Evolutionary conservation across 2,113 vertebrate species (phyloP).

Genomic region (Tympanuchus pallidicinctus): DNA sequence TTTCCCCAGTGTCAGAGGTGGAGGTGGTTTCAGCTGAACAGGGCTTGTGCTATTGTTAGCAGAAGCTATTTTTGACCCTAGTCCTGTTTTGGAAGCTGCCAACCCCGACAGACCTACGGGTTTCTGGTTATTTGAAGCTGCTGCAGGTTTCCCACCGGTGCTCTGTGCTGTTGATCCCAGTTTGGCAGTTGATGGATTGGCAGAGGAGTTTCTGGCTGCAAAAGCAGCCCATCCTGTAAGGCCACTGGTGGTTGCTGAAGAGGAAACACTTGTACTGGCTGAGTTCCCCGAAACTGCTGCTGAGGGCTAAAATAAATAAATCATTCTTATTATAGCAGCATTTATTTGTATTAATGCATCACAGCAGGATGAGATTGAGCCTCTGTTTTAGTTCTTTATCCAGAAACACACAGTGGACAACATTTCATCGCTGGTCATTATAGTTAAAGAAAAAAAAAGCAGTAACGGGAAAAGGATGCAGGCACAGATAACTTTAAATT

Average conservation of each 20-base stretch:
- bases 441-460: neutral
- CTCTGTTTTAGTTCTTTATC: neutral
- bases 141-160: slow-evolving; percentile 80
- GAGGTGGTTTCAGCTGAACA: slow-evolving; percentile 85
- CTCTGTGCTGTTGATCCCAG: slow-evolving; percentile 82
- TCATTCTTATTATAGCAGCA: slow-evolving; percentile 28
- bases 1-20: slow-evolving; percentile 92
- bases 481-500: neutral
- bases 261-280: slow-evolving; percentile 81
- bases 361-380: neutral
- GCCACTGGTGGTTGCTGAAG: slow-evolving; percentile 86
- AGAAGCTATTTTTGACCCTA: slow-evolving; percentile 83
- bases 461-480: slow-evolving; percentile 11
- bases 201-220: slow-evolving; percentile 90
- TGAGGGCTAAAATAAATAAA: slow-evolving; percentile 80
- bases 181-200: slow-evolving; percentile 86
- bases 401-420: neutral
- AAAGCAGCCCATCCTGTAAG: slow-evolving; percentile 98
- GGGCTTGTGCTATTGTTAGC: slow-evolving; percentile 75
- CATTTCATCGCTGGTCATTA: neutral
- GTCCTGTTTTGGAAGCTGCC: slow-evolving; percentile 84
- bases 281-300: slow-evolving; percentile 85
- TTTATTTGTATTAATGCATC: neutral
- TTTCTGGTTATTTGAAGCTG: slow-evolving; percentile 86
- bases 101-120: slow-evolving; percentile 88